phyloP scores from a whole-genome alignment of 1,140 invertebrate genomes.

The Riptortus pedestris region DNA sequence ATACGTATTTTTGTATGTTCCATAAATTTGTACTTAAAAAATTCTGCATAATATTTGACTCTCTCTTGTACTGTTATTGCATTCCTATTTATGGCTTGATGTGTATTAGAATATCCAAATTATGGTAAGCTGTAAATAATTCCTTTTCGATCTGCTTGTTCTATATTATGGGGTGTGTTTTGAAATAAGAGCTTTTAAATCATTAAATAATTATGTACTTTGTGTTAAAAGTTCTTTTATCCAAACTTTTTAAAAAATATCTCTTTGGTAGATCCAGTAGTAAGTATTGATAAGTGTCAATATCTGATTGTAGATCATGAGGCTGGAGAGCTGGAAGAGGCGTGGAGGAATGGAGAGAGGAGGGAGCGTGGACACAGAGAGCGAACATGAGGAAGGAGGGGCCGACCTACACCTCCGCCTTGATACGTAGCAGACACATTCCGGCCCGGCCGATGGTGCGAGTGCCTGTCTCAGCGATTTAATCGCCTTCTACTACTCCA shows the following conservation, averaged over 20 bases:
- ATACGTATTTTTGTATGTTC: no score
- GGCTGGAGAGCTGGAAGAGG: constrained; percentile 49
- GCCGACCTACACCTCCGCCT: constrained; percentile 28
- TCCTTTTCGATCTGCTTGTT: not conserved
- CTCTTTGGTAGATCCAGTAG: not conserved
- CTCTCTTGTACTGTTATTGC: no score
- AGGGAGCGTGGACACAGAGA: constrained; percentile 43
- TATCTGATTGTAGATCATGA: constrained; percentile 45
- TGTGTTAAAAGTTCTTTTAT: not conserved
- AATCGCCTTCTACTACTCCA: no score
- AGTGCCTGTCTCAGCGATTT: not conserved
- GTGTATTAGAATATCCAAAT: no score
- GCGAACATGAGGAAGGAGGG: constrained; percentile 42
- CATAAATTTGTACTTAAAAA: no score
- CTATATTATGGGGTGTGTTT: not conserved
- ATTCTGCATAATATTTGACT: no score
- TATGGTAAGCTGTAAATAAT: not conserved
- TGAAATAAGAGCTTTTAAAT: not conserved
- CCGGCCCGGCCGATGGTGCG: not conserved
- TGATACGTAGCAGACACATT: constrained; percentile 14
- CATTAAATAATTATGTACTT: not conserved
- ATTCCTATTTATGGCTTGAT: no score
- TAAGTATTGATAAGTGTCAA: not conserved
- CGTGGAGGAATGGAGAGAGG: constrained; percentile 37
- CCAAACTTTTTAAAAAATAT: not conserved